Conservation (phyloP, 2,888 invertebrate species). For the Melieria omissa region DNA sequence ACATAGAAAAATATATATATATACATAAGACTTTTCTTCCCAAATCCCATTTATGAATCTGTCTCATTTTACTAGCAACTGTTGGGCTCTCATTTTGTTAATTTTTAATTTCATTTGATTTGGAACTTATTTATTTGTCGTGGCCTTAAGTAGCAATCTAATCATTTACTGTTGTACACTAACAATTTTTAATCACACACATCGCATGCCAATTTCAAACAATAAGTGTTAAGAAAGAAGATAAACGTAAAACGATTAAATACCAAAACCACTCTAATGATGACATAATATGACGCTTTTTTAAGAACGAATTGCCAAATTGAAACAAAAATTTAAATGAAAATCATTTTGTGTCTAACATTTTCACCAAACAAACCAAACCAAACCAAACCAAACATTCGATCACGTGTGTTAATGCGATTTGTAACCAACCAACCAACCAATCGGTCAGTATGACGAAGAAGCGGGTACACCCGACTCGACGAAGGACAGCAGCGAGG, state of each 20-base stretch:
- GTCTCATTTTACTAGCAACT: too few species aligned
- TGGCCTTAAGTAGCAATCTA: too few species aligned
- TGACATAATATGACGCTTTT: neutral
- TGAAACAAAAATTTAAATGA: constrained; percentile 9
- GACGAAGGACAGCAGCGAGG: constrained; percentile 69
- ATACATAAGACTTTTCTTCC: too few species aligned
- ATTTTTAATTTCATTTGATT: too few species aligned
- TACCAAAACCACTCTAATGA: neutral
- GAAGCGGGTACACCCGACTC: constrained; percentile 69
- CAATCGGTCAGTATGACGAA: constrained; percentile 63
- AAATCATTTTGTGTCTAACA: constrained; percentile 31
- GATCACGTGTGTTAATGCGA: constrained; percentile 15
- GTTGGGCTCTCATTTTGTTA: too few species aligned
- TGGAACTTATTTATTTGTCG: too few species aligned
- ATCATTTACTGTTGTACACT: too few species aligned
- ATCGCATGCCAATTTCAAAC: neutral
- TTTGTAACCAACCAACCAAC: constrained; percentile 11
- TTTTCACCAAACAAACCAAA: constrained; percentile 23
- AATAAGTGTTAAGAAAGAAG: neutral
- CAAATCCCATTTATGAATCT: too few species aligned
- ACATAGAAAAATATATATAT: too few species aligned
- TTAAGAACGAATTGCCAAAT: neutral
- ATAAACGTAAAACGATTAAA: neutral
- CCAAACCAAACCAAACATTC: constrained; percentile 17
- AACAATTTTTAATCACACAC: too few species aligned